Conservation (phyloP, 1,140 invertebrate species). For the Drosophila truncata region DNA sequence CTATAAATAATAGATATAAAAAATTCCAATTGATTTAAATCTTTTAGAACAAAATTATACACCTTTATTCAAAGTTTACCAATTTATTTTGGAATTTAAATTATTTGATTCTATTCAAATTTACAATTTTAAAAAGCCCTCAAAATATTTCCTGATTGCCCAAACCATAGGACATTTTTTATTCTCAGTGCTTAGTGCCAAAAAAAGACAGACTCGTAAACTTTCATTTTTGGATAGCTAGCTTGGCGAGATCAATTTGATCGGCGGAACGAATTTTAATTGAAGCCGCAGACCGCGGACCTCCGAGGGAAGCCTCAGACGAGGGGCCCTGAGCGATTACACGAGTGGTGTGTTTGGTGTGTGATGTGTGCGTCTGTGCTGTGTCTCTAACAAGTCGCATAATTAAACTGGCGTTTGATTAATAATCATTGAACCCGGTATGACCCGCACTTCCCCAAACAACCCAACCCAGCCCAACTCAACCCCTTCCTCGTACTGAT, state of each 20-base stretch:
- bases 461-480: slow-evolving; percentile 13
- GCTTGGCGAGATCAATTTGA: slow-evolving; percentile 64
- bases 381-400: slow-evolving; percentile 59
- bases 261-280: slow-evolving; percentile 81
- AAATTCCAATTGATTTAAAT: neutral
- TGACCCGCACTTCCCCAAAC: slow-evolving; percentile 62
- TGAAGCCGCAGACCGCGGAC: slow-evolving; percentile 71
- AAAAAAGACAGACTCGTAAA: slow-evolving; percentile 57
- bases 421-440: slow-evolving; percentile 75
- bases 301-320: slow-evolving; percentile 6
- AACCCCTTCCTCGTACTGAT: slow-evolving; percentile 24
- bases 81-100: neutral
- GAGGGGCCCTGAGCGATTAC: slow-evolving; percentile 53
- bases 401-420: slow-evolving; percentile 80
- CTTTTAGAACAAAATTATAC: no score
- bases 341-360: slow-evolving; percentile 23
- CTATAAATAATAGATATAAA: neutral
- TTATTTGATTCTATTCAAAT: no score
- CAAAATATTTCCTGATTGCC: neutral
- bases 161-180: neutral
- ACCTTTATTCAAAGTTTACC: neutral
- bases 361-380: slow-evolving; percentile 17
- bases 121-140: neutral
- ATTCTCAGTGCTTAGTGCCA: slow-evolving; percentile 41
- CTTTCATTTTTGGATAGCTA: slow-evolving; percentile 52